Conservation (phyloP, 2,113 vertebrate genomes). For the Hemiprocne comata region DNA sequence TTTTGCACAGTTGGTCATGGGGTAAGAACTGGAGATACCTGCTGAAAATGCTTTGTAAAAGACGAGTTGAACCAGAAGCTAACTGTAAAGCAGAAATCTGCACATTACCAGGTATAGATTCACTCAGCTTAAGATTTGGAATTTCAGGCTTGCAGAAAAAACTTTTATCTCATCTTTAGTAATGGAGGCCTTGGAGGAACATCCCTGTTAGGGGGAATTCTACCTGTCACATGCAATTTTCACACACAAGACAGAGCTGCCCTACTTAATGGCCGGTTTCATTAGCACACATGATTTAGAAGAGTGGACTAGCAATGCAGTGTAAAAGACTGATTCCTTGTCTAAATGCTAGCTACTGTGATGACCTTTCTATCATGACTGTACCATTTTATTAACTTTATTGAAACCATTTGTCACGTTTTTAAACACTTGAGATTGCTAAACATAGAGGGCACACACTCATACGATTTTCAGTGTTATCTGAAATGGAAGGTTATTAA, state of each 20-base stretch:
- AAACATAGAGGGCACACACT: not conserved
- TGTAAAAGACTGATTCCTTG: not conserved
- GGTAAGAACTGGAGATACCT: not conserved
- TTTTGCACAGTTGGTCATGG: not conserved
- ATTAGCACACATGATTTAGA: not conserved
- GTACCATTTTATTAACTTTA: not conserved
- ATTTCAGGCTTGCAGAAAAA: not conserved
- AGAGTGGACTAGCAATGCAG: not conserved
- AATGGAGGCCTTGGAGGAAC: not conserved
- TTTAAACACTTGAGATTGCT: not conserved
- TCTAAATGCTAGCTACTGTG: not conserved
- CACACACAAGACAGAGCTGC: not conserved
- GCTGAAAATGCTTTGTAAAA: not conserved
- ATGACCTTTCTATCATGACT: not conserved
- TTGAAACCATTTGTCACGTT: not conserved
- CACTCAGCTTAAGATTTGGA: not conserved
- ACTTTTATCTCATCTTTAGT: not conserved
- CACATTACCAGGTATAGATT: not conserved
- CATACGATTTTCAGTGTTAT: not conserved
- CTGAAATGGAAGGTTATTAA: not conserved
- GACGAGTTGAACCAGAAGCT: not conserved
- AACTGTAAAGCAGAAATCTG: not conserved
- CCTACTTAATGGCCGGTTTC: not conserved
- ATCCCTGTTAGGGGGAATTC: not conserved
- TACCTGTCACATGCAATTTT: fast-evolving